phyloP scores from a whole-genome alignment of 2,113 vertebrate species.

The Microtus richardsoni region DNA sequence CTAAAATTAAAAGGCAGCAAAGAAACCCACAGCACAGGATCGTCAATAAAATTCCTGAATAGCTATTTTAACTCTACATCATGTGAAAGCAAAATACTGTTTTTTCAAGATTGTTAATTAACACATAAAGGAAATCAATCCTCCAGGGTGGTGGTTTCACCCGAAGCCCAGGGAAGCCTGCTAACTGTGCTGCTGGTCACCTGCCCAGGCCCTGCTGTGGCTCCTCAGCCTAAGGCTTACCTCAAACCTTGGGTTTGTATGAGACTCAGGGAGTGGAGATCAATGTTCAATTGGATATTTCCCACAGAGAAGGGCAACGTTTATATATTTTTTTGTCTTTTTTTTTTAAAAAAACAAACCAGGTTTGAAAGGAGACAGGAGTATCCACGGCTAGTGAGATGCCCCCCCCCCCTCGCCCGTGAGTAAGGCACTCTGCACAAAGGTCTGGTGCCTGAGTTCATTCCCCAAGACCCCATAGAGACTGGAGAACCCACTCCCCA shows the following conservation, averaged over 20 bases:
- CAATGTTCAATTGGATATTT: not conserved
- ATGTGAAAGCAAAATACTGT: not conserved
- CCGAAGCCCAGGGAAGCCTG: not conserved
- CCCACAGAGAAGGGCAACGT: not conserved
- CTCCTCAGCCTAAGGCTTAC: not conserved
- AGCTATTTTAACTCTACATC: not conserved
- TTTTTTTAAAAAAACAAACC: too few relatives aligned
- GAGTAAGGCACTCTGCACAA: too few relatives aligned
- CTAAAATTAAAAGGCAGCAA: not conserved
- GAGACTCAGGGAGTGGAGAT: not conserved
- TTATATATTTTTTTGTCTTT: not conserved
- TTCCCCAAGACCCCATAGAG: not conserved
- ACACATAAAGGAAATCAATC: not conserved
- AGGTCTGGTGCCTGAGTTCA: too few relatives aligned
- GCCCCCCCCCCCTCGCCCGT: too few relatives aligned
- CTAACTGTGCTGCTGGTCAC: not conserved
- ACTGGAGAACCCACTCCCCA: not conserved
- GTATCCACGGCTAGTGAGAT: too few relatives aligned
- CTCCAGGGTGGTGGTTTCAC: not conserved
- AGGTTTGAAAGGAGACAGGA: slow-evolving; percentile 21
- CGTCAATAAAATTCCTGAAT: not conserved
- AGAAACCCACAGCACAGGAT: not conserved
- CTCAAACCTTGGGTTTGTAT: not conserved
- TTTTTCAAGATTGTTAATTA: slow-evolving; percentile 45
- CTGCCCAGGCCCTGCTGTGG: fast-evolving